Conservation (phyloP, 2,113 vertebrate genomes). For the Xiphophorus couchianus region DNA sequence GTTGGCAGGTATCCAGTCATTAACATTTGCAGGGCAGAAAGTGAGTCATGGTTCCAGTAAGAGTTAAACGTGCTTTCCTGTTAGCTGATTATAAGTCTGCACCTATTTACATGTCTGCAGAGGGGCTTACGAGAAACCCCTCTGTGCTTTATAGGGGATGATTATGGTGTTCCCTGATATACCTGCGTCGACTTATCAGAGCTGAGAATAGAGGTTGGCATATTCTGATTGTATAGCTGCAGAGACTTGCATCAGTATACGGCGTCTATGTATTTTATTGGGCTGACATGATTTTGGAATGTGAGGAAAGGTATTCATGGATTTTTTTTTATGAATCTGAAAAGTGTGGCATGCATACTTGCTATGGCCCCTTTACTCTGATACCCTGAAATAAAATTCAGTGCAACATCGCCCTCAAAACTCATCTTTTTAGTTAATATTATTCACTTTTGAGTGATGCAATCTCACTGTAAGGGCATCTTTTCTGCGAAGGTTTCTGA, state of each 20-base stretch:
- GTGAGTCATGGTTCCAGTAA: slow-evolving; percentile 76
- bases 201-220: slow-evolving; percentile 41
- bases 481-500: too few relatives aligned
- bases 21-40: slow-evolving; percentile 72
- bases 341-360: neutral
- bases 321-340: neutral
- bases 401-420: neutral
- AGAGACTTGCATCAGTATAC: too few relatives aligned
- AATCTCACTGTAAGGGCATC: neutral
- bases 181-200: slow-evolving; percentile 51
- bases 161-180: slow-evolving; percentile 65
- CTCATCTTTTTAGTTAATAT: neutral
- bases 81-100: slow-evolving; percentile 45
- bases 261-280: too few relatives aligned
- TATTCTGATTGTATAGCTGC: slow-evolving; percentile 8
- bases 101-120: slow-evolving; percentile 56
- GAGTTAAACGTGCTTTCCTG: slow-evolving; percentile 63
- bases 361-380: neutral
- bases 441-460: neutral
- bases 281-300: too few relatives aligned
- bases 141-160: slow-evolving; percentile 67
- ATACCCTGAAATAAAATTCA: neutral
- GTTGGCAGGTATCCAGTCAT: slow-evolving; percentile 58
- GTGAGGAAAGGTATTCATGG: too few relatives aligned
- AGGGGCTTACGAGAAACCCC: slow-evolving; percentile 67